Base-by-base conservation (phyloP, 2,113 vertebrate species). In the Physeter macrocephalus region DNA sequence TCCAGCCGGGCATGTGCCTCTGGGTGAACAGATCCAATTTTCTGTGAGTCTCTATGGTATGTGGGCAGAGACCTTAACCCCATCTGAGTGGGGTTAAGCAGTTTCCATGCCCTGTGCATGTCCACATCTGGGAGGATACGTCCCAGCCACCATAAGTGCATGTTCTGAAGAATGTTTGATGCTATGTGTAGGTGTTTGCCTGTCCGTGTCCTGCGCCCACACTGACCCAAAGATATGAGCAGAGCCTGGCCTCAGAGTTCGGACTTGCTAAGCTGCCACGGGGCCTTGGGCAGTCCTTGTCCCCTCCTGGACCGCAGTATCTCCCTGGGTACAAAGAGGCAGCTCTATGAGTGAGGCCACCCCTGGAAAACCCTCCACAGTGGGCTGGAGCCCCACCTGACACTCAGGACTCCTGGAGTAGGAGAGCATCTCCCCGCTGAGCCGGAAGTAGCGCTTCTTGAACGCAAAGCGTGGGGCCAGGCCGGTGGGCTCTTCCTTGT, bases 371-470 rank as follows among this genome's bases (percentile, higher is more conserved):
- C n/a, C 75, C 52, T n/a, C 31, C 27, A 1, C 71, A 0, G 9
- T 0, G 27, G 64, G n/a, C 43, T 1, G 39, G 36, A 14, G 52
- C 61, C 98, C 52, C 86, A 99, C 99, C 99, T 99, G 99, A 98
- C 99, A 99, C 62, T 99, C 98, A 0, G 99, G 98, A 10, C 97
- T 98, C 98, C 99, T 99, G 98, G 99, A 98, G 46, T 99, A 99
- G 93, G 99, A 98, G 43, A 99, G 98, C 0, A 98, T 98, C 98
- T 99, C 98, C 23, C 98, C 98, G 5, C 98, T 99, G 93, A 99
- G 98, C 99, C 99, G 99, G 98, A 99, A 99, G 96, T 99, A 99
- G 57, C 99, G 99, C 95, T 99, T 99, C 98, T 99, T 99, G 98
- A 99, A 99, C 95, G 99, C 93, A 5, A 99, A 99, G 89, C 99